Evolutionary conservation across 2,888 invertebrate genomes (phyloP).

Genomic region (Petrolisthes cinctipes): DNA sequence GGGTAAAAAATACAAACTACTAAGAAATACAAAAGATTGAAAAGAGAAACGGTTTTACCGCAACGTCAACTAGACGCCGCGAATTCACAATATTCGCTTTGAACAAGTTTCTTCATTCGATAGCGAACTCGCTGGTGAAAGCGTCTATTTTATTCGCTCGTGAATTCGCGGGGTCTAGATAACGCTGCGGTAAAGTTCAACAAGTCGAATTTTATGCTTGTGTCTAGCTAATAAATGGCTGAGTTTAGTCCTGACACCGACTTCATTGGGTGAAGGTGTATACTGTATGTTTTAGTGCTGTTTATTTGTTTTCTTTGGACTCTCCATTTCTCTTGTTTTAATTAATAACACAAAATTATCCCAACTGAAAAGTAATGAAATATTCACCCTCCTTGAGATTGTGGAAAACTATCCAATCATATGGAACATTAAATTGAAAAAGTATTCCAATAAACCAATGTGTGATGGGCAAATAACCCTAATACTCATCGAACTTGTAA

Average conservation of each 20-base stretch:
- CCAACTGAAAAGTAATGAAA: conserved; percentile 9
- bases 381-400: conserved; percentile 9
- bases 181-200: conserved; percentile 13
- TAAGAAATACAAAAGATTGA: no score
- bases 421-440: conserved; percentile 23
- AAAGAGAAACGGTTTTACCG: no score
- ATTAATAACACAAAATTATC: conserved; percentile 13
- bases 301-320: no score
- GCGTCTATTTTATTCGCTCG: no score
- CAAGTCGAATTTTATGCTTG: neutral
- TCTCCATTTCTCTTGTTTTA: neutral
- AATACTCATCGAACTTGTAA: neutral
- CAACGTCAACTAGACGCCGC: no score
- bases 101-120: neutral
- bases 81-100: conserved; percentile 1
- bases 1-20: no score
- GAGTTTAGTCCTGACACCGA: conserved; percentile 9
- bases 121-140: neutral
- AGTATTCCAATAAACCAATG: neutral
- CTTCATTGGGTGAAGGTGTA: neutral
- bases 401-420: no score
- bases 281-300: neutral
- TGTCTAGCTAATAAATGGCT: neutral
- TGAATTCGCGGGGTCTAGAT: neutral
- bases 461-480: neutral